phyloP scores from a whole-genome alignment of 1,140 invertebrate genomes.

The Orchesella cincta region DNA sequence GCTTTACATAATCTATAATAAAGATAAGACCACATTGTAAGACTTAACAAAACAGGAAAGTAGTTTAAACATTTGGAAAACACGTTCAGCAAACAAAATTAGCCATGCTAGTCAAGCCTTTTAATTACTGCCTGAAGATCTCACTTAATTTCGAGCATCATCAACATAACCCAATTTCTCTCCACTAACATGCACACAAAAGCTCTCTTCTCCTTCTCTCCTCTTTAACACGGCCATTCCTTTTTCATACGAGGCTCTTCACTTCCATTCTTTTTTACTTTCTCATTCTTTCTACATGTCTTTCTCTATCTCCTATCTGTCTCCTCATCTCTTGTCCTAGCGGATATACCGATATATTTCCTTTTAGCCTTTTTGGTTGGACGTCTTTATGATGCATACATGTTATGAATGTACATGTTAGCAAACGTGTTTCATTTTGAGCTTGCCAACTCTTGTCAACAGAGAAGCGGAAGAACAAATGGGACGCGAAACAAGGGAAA shows the following conservation, averaged over 20 bases:
- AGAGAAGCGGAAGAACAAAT: conserved; percentile 13
- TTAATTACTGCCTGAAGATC: conserved; percentile 27
- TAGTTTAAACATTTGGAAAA: not conserved
- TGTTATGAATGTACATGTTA: too few relatives aligned
- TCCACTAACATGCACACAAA: not conserved
- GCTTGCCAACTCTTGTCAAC: conserved; percentile 15
- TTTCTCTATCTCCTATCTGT: too few relatives aligned
- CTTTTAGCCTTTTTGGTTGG: too few relatives aligned
- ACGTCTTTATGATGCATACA: too few relatives aligned
- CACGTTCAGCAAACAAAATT: conserved; percentile 23
- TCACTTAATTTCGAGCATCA: conserved; percentile 11
- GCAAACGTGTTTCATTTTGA: not conserved
- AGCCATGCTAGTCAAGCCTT: conserved; percentile 24
- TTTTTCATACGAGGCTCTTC: not conserved
- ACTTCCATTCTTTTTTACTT: not conserved
- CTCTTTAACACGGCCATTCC: not conserved
- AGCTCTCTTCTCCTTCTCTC: not conserved
- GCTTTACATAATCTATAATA: not conserved
- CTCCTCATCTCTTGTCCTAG: too few relatives aligned
- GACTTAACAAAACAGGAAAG: not conserved
- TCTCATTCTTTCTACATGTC: not conserved
- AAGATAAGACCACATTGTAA: not conserved
- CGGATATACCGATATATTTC: too few relatives aligned
- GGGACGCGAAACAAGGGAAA: conserved; percentile 13
- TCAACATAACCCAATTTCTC: not conserved